Evolutionary conservation across 1,140 invertebrate species (phyloP).

Genomic region (Danaus plexippus): DNA sequence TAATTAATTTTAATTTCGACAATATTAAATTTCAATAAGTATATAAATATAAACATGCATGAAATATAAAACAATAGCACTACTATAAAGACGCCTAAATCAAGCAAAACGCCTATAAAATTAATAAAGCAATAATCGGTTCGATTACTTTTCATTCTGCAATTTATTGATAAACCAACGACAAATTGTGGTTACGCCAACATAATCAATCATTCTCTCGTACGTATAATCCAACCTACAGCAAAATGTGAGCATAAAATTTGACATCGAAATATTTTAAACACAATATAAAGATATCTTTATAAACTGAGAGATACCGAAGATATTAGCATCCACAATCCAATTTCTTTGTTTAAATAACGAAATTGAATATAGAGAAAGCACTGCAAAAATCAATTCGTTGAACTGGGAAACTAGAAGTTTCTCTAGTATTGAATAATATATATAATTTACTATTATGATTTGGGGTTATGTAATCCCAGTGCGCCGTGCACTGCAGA

Average conservation of each 20-base stretch:
- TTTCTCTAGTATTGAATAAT: conserved; percentile 45
- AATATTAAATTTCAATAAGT: no score
- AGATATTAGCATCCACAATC: conserved; percentile 25
- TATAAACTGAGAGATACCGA: not conserved
- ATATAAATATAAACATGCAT: no score
- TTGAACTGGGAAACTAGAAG: conserved; percentile 30
- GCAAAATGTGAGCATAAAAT: conserved; percentile 14
- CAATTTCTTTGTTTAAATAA: conserved; percentile 57
- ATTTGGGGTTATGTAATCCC: conserved; percentile 54
- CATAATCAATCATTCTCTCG: no score
- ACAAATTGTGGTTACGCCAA: no score
- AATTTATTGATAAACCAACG: no score
- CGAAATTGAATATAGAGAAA: conserved; percentile 50
- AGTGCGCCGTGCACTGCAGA: conserved; percentile 51
- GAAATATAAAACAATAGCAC: no score
- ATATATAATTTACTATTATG: conserved; percentile 46
- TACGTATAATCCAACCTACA: not conserved
- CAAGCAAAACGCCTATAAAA: no score
- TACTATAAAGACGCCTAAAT: no score
- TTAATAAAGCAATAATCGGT: no score
- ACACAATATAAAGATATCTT: no score
- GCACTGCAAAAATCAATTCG: conserved; percentile 45
- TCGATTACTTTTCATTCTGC: no score
- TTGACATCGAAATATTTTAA: conserved; percentile 1
- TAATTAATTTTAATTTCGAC: no score